Conservation (phyloP, 2,888 invertebrate genomes). For the Nemapogon koenigi region DNA sequence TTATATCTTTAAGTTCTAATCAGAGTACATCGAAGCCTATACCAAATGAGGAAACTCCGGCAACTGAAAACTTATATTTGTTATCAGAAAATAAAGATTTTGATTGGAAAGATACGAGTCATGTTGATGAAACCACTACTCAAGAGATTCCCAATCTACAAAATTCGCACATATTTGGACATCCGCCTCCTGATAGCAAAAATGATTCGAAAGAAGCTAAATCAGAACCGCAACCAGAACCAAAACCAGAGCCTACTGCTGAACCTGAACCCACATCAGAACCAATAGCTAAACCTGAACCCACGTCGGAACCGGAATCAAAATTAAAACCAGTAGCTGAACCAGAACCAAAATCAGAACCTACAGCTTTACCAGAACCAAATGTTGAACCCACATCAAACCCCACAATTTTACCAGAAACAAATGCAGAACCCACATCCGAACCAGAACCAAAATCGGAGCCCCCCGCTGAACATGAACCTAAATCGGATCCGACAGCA, state of each 20-base stretch:
- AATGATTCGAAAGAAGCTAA: constrained; percentile 12
- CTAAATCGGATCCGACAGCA: constrained; percentile 34
- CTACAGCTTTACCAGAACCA: constrained; percentile 23
- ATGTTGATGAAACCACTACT: constrained; percentile 30
- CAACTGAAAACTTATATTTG: constrained; percentile 21
- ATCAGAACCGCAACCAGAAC: constrained; percentile 24
- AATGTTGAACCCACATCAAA: constrained; percentile 18
- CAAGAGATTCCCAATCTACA: constrained; percentile 25
- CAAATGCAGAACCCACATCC: constrained; percentile 18
- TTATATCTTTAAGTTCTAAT: constrained; percentile 25
- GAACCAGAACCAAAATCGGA: constrained; percentile 32
- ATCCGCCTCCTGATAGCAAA: constrained; percentile 10
- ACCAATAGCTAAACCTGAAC: constrained; percentile 23
- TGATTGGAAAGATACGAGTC: constrained; percentile 40
- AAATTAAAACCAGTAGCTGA: constrained; percentile 20
- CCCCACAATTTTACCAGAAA: constrained; percentile 14
- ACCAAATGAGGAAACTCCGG: constrained; percentile 24
- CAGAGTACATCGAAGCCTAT: constrained; percentile 27
- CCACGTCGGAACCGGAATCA: constrained; percentile 23
- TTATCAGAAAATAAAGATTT: constrained; percentile 24
- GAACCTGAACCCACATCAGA: constrained; percentile 24
- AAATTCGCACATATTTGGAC: constrained; percentile 38
- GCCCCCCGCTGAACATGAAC: constrained; percentile 31
- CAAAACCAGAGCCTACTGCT: constrained; percentile 27
- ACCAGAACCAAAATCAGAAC: constrained; percentile 20